Evolutionary conservation across 2,888 invertebrate genomes (phyloP).

Genomic region (Eupithecia tripunctaria): DNA sequence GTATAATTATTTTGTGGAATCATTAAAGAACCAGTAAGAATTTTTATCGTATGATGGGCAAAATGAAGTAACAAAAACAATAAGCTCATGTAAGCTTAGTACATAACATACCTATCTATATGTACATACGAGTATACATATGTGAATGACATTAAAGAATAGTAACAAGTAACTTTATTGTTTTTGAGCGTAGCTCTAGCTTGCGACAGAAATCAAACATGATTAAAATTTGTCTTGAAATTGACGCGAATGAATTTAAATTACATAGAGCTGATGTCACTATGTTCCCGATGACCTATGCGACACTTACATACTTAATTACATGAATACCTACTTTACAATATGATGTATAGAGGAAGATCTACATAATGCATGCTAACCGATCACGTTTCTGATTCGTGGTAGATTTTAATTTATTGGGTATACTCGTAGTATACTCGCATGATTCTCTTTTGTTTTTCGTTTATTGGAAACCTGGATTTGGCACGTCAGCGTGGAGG

Average conservation of each 20-base stretch:
- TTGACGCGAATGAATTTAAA: not conserved
- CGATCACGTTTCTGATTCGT: conserved; percentile 34
- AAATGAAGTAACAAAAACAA: not conserved
- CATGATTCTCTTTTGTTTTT: too few relatives aligned
- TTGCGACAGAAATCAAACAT: not conserved
- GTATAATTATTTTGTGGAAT: conserved; percentile 34
- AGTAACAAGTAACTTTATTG: not conserved
- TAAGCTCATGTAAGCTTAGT: too few relatives aligned
- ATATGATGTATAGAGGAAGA: conserved; percentile 29
- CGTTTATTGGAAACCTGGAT: too few relatives aligned
- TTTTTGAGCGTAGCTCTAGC: not conserved
- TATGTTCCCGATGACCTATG: conserved; percentile 72
- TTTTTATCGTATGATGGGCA: conserved; percentile 6
- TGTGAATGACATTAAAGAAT: not conserved
- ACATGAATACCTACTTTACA: conserved; percentile 20
- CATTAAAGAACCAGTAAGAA: conserved; percentile 35
- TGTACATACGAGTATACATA: too few relatives aligned
- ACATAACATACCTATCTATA: too few relatives aligned
- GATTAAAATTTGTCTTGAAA: not conserved
- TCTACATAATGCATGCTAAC: conserved; percentile 12
- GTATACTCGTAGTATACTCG: not conserved
- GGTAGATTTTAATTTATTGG: conserved; percentile 10
- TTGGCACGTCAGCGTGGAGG: not conserved
- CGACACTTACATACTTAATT: conserved; percentile 73
- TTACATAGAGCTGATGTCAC: conserved; percentile 49